phyloP scores from a whole-genome alignment of 2,797 vertebrate genomes.

The Todus mexicanus region DNA sequence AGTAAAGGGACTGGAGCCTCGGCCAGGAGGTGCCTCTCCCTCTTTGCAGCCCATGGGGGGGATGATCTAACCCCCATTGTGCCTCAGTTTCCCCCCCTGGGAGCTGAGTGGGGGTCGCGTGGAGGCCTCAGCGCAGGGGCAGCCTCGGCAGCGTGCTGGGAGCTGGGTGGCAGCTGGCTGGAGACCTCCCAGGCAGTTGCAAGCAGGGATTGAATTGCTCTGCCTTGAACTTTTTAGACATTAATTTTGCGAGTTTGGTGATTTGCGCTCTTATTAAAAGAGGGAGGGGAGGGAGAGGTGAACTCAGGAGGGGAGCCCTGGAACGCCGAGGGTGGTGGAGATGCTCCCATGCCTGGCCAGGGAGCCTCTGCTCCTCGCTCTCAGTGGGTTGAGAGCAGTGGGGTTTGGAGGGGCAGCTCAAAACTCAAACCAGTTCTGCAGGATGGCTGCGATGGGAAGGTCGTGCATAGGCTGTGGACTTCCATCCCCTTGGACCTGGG shows the following conservation, averaged over 20 bases:
- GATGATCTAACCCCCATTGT: not conserved
- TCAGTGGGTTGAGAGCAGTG: not conserved
- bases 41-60: not conserved
- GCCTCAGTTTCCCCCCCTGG: not conserved
- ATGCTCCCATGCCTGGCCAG: rapidly evolving
- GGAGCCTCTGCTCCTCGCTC: not conserved
- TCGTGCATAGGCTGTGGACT: rapidly evolving
- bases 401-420: not conserved
- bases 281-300: not conserved
- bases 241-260: constrained; percentile 15
- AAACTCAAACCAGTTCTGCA: not conserved
- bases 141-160: rapidly evolving
- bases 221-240: constrained; percentile 7
- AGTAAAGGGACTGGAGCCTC: not conserved
- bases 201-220: not conserved
- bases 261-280: not conserved
- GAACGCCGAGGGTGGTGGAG: not conserved
- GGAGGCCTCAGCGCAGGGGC: rapidly evolving
- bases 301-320: not conserved
- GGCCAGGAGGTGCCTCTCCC: not conserved
- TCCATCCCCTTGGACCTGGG: rapidly evolving
- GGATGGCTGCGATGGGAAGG: rapidly evolving
- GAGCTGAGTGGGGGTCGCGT: not conserved
- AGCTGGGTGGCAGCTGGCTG: not conserved
- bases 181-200: constrained; percentile 39